Conservation (phyloP, 2,888 invertebrate species). For the Dendrolimus pini region DNA sequence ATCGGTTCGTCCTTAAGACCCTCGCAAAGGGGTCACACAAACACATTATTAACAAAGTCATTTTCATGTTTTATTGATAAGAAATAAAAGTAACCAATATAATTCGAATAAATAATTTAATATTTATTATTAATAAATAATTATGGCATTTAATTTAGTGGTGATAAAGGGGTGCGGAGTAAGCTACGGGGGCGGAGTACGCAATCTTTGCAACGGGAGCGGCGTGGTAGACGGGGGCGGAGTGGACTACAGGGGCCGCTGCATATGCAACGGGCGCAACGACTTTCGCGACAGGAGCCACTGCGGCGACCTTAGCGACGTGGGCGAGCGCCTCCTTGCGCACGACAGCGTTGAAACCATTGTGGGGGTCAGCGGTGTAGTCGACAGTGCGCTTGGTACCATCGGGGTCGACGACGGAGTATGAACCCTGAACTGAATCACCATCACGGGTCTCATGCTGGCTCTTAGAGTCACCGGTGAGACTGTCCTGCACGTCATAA, state of each 20-base stretch:
- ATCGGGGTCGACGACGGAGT: constrained; percentile 66
- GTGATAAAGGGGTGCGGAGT: constrained; percentile 34
- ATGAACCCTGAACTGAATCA: constrained; percentile 67
- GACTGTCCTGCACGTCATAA: constrained; percentile 66
- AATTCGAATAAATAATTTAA: too few relatives aligned
- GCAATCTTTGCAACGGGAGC: constrained; percentile 17
- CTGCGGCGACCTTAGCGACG: constrained; percentile 32
- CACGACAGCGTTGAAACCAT: constrained; percentile 72
- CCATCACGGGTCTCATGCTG: constrained; percentile 67
- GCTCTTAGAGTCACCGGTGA: constrained; percentile 67
- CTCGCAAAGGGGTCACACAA: too few relatives aligned
- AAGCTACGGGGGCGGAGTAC: constrained; percentile 25
- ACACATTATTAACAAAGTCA: too few relatives aligned
- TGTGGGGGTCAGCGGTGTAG: constrained; percentile 66
- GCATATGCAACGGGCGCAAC: constrained; percentile 18
- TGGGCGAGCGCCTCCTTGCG: constrained; percentile 54
- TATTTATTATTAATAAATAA: too few relatives aligned
- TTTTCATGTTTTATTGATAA: too few relatives aligned
- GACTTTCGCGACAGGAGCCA: constrained; percentile 20
- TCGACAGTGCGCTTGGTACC: constrained; percentile 69
- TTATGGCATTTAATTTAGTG: constrained; percentile 35
- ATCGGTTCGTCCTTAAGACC: too few relatives aligned
- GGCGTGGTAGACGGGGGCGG: constrained; percentile 21
- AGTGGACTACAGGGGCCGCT: constrained; percentile 18
- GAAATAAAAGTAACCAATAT: too few relatives aligned